A percentile compares a stretch with the other conserved stretches of the same genome.
These are phyloP conservation scores for Trichacis sp. DNA, from an alignment of 2,888 invertebrate species.

Conservation along the genomic window DNA sequence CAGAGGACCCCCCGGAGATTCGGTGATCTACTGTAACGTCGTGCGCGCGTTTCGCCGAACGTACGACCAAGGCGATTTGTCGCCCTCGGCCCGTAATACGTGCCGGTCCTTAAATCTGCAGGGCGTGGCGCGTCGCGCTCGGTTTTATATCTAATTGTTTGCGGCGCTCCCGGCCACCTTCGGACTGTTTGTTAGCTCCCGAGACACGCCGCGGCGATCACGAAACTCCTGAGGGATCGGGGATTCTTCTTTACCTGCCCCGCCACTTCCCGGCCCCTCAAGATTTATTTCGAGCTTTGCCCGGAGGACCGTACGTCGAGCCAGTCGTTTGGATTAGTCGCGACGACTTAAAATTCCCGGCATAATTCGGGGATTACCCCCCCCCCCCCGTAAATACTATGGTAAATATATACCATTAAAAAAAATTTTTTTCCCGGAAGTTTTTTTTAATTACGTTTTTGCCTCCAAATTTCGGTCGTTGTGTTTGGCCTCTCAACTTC, in stretches of 20 bases:
- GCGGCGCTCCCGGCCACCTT: constrained; percentile 37
- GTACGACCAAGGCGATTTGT: constrained; percentile 41
- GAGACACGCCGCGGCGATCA: constrained; percentile 36
- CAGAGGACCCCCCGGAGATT: constrained; percentile 32
- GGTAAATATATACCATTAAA: too few relatives aligned
- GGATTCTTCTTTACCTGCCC: constrained; percentile 23
- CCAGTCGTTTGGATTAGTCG: constrained; percentile 36
- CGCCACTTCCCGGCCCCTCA: constrained; percentile 15
- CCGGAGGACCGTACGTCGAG: constrained; percentile 32
- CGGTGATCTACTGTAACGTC: constrained; percentile 39
- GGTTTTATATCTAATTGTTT: constrained; percentile 56
- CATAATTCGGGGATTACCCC: constrained; percentile 45
- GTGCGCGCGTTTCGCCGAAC: constrained; percentile 31
- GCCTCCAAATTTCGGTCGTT: too few relatives aligned
- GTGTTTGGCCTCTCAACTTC: too few relatives aligned
- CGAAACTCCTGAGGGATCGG: constrained; percentile 38
- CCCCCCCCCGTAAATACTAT: too few relatives aligned
- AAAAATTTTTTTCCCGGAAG: too few relatives aligned
- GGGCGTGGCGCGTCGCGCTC: constrained; percentile 38
- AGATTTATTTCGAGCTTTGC: constrained; percentile 49
- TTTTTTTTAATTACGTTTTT: too few relatives aligned
- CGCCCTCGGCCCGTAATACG: constrained; percentile 25
- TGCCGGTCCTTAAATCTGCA: constrained; percentile 44
- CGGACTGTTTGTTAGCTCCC: constrained; percentile 41
- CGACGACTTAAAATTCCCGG: constrained; percentile 43